Conservation (phyloP, 1,140 invertebrate species). For the Aphaenogaster floridana region DNA sequence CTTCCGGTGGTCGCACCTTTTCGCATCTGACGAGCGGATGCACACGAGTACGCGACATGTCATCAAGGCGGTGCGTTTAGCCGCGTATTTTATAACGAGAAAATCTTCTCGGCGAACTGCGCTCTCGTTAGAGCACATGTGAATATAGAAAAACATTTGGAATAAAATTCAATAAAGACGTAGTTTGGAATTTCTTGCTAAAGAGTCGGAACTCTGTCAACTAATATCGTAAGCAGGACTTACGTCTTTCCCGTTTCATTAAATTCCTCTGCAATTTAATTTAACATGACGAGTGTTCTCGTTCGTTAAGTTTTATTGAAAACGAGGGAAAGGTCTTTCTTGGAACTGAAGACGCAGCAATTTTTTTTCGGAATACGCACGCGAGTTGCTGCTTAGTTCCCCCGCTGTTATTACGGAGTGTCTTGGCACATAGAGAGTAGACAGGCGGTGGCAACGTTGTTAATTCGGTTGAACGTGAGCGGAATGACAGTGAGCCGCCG, state of each 20-base stretch:
- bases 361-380: not conserved
- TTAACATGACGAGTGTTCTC: not conserved
- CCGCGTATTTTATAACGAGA: not conserved
- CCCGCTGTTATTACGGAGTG: not conserved
- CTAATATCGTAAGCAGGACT: not conserved
- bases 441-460: not conserved
- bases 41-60: not conserved
- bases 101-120: not conserved
- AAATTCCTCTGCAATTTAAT: not conserved
- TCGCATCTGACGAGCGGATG: not conserved
- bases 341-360: not conserved
- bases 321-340: not conserved
- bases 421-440: not conserved
- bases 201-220: not conserved
- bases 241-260: not conserved
- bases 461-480: conserved; percentile 33
- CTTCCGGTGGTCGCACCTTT: conserved; percentile 4
- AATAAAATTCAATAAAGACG: not conserved
- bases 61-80: not conserved
- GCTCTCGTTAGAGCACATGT: not conserved
- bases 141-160: not conserved
- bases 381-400: not conserved
- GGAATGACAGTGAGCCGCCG: conserved; percentile 18
- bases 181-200: not conserved
- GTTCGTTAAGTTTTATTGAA: conserved; percentile 5